Conservation (phyloP, 2,113 vertebrate species). For the Vicugna pacos region DNA sequence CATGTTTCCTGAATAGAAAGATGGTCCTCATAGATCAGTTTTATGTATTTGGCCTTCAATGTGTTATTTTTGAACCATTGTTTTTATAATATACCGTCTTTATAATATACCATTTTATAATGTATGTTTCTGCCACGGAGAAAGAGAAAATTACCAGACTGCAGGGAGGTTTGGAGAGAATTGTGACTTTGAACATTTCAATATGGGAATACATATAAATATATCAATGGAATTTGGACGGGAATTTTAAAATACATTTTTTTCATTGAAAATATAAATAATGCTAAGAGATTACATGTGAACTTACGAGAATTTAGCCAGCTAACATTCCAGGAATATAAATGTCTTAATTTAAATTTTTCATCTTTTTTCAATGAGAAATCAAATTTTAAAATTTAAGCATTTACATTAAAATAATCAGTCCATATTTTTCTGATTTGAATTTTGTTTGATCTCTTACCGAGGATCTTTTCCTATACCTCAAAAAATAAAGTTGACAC, state of each 20-base stretch:
- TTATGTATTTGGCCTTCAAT: neutral
- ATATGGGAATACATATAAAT: conserved; percentile 38
- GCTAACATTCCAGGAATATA: conserved; percentile 59
- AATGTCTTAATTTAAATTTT: conserved; percentile 69
- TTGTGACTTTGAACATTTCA: conserved; percentile 66
- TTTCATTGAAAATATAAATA: conserved; percentile 65
- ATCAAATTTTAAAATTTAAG: conserved; percentile 32
- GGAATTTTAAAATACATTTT: conserved; percentile 64
- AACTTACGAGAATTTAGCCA: conserved; percentile 55
- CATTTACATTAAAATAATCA: conserved; percentile 56
- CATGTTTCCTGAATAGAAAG: neutral
- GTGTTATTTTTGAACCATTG: neutral
- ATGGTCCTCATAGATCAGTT: neutral
- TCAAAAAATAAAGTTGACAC: neutral
- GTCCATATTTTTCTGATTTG: conserved; percentile 53
- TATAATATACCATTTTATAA: neutral
- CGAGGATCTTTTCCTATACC: neutral
- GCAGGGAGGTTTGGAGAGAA: neutral
- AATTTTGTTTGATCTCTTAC: conserved; percentile 29
- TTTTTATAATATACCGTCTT: neutral
- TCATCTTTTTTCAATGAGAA: conserved; percentile 62
- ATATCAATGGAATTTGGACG: conserved; percentile 35
- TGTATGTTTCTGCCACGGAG: neutral
- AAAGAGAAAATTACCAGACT: conserved; percentile 38
- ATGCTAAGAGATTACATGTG: conserved; percentile 62